These are phyloP conservation scores for Calidris pygmaea DNA, from an alignment of 2,113 vertebrate species.

Conservation along the genomic window DNA sequence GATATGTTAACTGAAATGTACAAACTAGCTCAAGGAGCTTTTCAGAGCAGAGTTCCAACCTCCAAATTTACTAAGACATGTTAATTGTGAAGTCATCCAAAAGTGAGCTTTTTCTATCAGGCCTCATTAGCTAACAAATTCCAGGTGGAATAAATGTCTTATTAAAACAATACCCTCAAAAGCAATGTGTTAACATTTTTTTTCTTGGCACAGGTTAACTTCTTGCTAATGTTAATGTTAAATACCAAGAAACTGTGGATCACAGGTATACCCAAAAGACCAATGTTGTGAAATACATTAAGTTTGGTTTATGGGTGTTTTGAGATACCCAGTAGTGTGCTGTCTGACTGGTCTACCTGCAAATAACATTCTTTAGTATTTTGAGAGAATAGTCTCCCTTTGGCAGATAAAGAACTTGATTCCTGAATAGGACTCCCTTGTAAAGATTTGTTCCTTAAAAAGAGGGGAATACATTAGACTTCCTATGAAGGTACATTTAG, in stretches of 20 bases:
- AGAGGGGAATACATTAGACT: neutral
- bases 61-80: neutral
- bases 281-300: neutral
- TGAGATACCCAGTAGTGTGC: neutral
- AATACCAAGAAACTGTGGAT: neutral
- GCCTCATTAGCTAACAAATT: constrained; percentile 36
- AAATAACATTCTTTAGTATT: neutral
- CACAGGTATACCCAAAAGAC: neutral
- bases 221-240: constrained; percentile 14
- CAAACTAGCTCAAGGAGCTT: neutral
- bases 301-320: neutral
- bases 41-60: neutral
- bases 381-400: neutral
- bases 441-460: neutral
- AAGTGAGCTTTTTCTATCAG: neutral
- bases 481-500: neutral
- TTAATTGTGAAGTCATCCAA: constrained; percentile 8
- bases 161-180: constrained; percentile 22
- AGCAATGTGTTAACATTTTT: neutral
- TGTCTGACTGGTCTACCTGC: neutral
- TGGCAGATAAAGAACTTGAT: neutral
- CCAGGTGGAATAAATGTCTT: constrained; percentile 14
- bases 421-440: neutral
- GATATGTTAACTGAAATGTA: neutral
- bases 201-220: constrained; percentile 13